phyloP scores from a whole-genome alignment of 2,797 vertebrate genomes.

The Lateolabrax maculatus region DNA sequence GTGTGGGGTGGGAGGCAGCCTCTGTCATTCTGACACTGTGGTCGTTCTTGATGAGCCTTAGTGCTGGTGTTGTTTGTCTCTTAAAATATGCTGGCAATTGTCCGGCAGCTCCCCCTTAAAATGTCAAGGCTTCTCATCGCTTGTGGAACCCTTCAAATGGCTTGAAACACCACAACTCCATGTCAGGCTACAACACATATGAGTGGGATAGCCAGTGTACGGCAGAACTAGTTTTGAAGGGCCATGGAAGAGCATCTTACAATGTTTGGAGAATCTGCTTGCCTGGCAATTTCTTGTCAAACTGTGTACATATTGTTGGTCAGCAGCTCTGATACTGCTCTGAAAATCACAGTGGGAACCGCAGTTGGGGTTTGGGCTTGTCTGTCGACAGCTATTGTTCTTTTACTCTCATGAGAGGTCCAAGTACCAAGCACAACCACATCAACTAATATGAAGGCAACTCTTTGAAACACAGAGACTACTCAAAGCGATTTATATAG shows the following conservation, averaged over 20 bases:
- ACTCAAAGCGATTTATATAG: neutral
- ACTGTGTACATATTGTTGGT: neutral
- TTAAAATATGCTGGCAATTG: conserved; percentile 51
- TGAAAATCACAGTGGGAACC: neutral
- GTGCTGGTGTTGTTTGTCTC: conserved; percentile 35
- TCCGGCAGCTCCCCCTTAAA: conserved; percentile 46
- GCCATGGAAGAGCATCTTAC: neutral
- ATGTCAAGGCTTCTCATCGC: conserved; percentile 56
- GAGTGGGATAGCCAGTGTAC: too few relatives aligned
- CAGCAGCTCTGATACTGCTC: neutral
- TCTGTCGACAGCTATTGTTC: neutral
- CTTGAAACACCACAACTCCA: neutral
- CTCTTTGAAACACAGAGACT: neutral
- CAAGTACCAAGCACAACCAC: neutral
- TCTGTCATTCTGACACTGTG: conserved; percentile 54
- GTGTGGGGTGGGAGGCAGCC: conserved; percentile 52
- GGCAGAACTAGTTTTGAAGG: neutral
- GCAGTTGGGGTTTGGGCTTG: neutral
- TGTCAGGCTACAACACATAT: neutral
- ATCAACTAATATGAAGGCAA: neutral
- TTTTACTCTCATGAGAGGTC: neutral
- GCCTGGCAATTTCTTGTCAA: neutral
- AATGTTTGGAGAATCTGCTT: neutral
- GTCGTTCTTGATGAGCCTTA: conserved; percentile 28
- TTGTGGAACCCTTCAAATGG: conserved; percentile 36